Conservation (phyloP, 2,888 invertebrate genomes). For the Eupithecia abbreviata region DNA sequence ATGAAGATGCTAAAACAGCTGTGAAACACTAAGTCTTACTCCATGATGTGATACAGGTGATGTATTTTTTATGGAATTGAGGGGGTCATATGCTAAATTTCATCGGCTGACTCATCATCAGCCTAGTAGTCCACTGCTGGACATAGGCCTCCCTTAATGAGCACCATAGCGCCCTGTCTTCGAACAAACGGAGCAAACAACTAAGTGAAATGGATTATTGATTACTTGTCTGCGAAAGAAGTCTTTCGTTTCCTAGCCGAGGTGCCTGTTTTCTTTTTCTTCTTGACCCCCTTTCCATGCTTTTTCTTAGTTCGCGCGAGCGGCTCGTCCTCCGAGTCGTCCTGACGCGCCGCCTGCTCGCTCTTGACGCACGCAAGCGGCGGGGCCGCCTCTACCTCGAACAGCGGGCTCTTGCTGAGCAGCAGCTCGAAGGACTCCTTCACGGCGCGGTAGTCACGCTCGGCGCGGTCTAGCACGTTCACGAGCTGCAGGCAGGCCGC, state of each 20-base stretch:
- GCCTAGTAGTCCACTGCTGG: too few species aligned
- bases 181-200: background rate
- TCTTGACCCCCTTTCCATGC: constrained; percentile 61
- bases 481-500: constrained; percentile 69
- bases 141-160: too few species aligned
- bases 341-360: constrained; percentile 47
- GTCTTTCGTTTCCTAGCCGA: constrained; percentile 52
- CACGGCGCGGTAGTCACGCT: constrained; percentile 67
- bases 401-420: constrained; percentile 69
- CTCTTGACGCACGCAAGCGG: constrained; percentile 48
- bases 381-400: background rate
- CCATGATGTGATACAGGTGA: too few species aligned
- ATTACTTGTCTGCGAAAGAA: constrained; percentile 15
- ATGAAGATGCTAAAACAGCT: too few species aligned
- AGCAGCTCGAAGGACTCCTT: constrained; percentile 72
- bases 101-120: too few species aligned
- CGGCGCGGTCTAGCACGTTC: constrained; percentile 71
- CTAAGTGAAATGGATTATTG: background rate
- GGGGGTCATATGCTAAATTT: too few species aligned
- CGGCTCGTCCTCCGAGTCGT: constrained; percentile 73
- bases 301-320: constrained; percentile 68
- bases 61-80: too few species aligned
- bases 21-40: too few species aligned
- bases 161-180: too few species aligned
- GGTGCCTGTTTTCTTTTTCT: constrained; percentile 61